These are phyloP conservation scores for Homarus gammarus DNA, from an alignment of 2,888 invertebrate genomes.

Conservation along the genomic window DNA sequence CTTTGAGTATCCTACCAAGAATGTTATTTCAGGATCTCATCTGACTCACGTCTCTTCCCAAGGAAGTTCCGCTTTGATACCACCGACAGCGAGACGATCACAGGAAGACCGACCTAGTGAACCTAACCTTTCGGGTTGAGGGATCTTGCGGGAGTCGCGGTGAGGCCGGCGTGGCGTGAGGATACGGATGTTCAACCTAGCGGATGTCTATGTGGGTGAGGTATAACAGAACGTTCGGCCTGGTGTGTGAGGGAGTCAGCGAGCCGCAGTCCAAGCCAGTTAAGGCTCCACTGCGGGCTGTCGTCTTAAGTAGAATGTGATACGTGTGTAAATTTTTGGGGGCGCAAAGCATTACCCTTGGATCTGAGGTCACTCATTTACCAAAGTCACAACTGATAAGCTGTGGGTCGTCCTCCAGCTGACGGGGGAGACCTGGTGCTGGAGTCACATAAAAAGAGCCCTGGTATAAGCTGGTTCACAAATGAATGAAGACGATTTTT, in stretches of 20 bases:
- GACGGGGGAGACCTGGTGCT: too few species aligned
- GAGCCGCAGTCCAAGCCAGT: not conserved
- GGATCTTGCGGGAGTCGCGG: not conserved
- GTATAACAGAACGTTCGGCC: not conserved
- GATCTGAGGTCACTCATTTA: not conserved
- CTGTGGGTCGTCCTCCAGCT: too few species aligned
- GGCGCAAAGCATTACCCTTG: not conserved
- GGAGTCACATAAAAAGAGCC: too few species aligned
- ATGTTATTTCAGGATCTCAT: slow-evolving; percentile 5
- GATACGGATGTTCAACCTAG: not conserved
- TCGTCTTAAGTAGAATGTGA: not conserved
- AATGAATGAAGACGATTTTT: too few species aligned
- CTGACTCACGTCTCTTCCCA: not conserved
- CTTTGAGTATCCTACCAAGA: not conserved
- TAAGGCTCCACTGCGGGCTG: not conserved
- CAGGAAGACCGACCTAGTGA: not conserved
- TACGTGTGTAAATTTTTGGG: too few species aligned
- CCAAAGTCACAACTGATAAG: too few species aligned
- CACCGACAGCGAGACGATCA: not conserved
- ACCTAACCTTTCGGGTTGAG: not conserved
- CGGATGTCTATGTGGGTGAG: not conserved
- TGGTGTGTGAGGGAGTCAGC: not conserved
- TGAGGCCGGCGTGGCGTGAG: not conserved
- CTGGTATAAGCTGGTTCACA: too few species aligned
- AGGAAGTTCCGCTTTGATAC: not conserved